Percentiles rank a stretch among this genome's conserved stretches.
These are phyloP conservation scores for Macaria notata DNA, from an alignment of 2,888 invertebrate species.

Conservation along the genomic window DNA sequence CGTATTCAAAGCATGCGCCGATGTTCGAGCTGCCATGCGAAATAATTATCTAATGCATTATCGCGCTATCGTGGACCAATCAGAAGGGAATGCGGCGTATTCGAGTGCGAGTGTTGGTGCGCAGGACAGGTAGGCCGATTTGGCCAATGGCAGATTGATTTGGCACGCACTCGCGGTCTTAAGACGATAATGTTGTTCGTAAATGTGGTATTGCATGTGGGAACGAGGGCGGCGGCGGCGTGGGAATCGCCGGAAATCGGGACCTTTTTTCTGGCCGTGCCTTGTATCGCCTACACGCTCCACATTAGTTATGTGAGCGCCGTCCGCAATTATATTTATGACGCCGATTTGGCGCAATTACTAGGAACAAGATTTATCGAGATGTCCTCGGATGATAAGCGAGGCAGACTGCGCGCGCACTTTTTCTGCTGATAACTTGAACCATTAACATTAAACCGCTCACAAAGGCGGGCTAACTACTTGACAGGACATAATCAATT, in stretches of 20 bases:
- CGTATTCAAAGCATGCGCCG: constrained; percentile 42
- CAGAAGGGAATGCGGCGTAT: constrained; percentile 57
- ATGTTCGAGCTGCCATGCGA: constrained; percentile 41
- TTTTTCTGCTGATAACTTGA: constrained; percentile 9
- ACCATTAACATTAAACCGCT: neutral
- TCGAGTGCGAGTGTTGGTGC: constrained; percentile 50
- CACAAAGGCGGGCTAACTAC: no score
- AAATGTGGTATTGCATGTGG: constrained; percentile 62
- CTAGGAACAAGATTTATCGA: constrained; percentile 26
- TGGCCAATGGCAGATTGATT: constrained; percentile 62
- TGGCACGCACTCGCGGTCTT: constrained; percentile 61
- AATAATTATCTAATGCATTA: constrained; percentile 57
- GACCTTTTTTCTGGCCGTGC: constrained; percentile 53
- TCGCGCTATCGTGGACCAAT: constrained; percentile 54
- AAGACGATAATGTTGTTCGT: constrained; percentile 61
- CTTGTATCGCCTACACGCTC: constrained; percentile 36
- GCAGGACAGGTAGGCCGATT: constrained; percentile 42
- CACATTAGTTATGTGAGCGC: constrained; percentile 48
- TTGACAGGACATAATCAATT: no score
- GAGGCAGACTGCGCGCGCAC: constrained; percentile 8
- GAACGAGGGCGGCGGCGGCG: constrained; percentile 67
- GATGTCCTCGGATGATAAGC: constrained; percentile 27
- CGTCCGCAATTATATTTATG: constrained; percentile 42
- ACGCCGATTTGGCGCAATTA: constrained; percentile 29
- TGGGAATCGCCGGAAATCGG: constrained; percentile 68